Evolutionary conservation across 2,888 invertebrate genomes (phyloP).

Genomic region (Antheraea yamamai): DNA sequence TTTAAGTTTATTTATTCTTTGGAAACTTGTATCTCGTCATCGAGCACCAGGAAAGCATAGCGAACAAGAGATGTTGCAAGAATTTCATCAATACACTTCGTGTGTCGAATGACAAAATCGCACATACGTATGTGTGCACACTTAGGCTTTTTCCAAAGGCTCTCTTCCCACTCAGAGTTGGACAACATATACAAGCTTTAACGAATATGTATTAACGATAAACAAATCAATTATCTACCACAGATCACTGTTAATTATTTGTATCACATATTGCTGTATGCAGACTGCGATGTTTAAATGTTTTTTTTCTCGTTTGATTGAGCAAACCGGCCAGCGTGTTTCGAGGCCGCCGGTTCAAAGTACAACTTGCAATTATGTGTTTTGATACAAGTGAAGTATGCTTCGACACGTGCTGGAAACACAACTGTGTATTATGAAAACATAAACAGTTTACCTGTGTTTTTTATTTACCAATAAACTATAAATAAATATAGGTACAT

Average conservation of each 20-base stretch:
- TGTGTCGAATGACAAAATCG: neutral
- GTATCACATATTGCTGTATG: neutral
- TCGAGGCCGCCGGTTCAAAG: constrained; percentile 11
- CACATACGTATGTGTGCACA: neutral
- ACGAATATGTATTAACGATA: neutral
- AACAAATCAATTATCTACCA: constrained; percentile 4
- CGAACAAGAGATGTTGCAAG: constrained; percentile 1
- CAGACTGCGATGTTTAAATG: neutral
- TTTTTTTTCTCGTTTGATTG: neutral
- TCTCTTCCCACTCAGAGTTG: neutral
- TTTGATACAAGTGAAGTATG: constrained; percentile 9
- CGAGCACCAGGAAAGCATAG: neutral
- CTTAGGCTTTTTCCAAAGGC: neutral
- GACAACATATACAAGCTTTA: neutral
- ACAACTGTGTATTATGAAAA: neutral
- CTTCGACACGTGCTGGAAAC: constrained; percentile 5
- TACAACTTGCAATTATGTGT: constrained; percentile 8
- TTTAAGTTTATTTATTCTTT: neutral
- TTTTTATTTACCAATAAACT: neutral
- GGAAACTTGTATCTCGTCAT: neutral
- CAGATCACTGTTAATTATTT: neutral
- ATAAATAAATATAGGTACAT: neutral
- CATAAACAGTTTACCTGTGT: neutral
- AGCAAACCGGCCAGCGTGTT: neutral
- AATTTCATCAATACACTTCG: neutral